Conservation (phyloP, 2,797 vertebrate genomes). For the Sternotherus odoratus region DNA sequence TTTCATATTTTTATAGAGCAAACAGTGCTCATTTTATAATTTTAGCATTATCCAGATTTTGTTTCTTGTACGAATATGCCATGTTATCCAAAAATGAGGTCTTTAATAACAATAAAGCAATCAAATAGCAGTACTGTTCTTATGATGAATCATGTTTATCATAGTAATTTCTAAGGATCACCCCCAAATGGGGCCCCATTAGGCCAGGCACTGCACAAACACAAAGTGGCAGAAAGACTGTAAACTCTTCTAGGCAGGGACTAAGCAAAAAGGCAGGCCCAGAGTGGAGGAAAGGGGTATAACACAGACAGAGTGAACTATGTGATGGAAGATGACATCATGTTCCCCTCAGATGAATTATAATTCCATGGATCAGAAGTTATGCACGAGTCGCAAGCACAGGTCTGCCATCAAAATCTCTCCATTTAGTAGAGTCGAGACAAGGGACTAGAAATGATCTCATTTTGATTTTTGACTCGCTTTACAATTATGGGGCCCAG, state of each 20-base stretch:
- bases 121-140: not conserved
- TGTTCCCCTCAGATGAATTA: not conserved
- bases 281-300: not conserved
- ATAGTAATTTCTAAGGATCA: not conserved
- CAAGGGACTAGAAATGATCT: not conserved
- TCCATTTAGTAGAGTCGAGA: not conserved
- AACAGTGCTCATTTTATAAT: not conserved
- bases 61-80: constrained; percentile 1
- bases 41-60: not conserved
- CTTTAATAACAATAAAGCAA: constrained; percentile 36
- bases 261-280: not conserved
- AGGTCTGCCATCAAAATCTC: not conserved
- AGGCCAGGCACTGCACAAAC: not conserved
- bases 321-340: not conserved
- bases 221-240: not conserved
- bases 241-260: not conserved
- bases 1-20: constrained; percentile 42
- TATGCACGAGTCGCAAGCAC: not conserved
- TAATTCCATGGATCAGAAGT: not conserved
- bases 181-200: not conserved
- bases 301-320: fast-evolving
- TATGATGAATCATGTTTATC: not conserved
- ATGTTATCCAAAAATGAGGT: constrained; percentile 30
- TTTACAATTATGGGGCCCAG: not conserved
- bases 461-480: not conserved